Conservation (phyloP, 2,888 invertebrate genomes). For the Acanthosepion pharaonis region DNA sequence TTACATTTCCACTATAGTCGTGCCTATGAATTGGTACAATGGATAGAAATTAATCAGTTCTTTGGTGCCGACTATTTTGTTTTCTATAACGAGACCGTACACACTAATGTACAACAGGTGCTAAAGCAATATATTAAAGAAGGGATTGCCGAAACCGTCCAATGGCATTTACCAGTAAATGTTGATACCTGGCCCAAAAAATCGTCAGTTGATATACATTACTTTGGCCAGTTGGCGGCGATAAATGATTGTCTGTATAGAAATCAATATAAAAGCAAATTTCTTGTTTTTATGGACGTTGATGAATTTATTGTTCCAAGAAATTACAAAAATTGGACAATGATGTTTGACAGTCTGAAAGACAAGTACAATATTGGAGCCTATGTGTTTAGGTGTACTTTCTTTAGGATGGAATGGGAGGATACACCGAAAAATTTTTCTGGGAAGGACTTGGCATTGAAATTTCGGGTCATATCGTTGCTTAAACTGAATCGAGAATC, state of each 20-base stretch:
- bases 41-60: slow-evolving; percentile 70
- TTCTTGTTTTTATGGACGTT: slow-evolving; percentile 59
- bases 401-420: slow-evolving; percentile 66
- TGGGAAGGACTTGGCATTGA: slow-evolving; percentile 53
- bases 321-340: slow-evolving; percentile 48
- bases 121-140: slow-evolving; percentile 59
- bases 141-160: slow-evolving; percentile 63
- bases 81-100: slow-evolving; percentile 68
- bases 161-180: slow-evolving; percentile 67
- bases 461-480: slow-evolving; percentile 60
- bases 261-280: slow-evolving; percentile 54
- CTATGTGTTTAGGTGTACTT: slow-evolving; percentile 58
- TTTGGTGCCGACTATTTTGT: slow-evolving; percentile 69
- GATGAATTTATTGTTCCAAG: slow-evolving; percentile 60
- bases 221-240: slow-evolving; percentile 71
- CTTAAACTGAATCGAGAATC: slow-evolving; percentile 58
- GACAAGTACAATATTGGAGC: background rate
- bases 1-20: slow-evolving; percentile 60
- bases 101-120: slow-evolving; percentile 61
- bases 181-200: slow-evolving; percentile 56
- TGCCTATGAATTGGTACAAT: slow-evolving; percentile 69
- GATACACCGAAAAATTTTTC: slow-evolving; percentile 50
- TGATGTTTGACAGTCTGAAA: slow-evolving; percentile 48
- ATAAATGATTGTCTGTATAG: slow-evolving; percentile 61
- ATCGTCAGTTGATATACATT: slow-evolving; percentile 64